A percentile compares a stretch with the other conserved stretches of the same genome.
These are phyloP conservation scores for Leuciscus idus DNA, from an alignment of 2,113 vertebrate species.

Conservation along the genomic window DNA sequence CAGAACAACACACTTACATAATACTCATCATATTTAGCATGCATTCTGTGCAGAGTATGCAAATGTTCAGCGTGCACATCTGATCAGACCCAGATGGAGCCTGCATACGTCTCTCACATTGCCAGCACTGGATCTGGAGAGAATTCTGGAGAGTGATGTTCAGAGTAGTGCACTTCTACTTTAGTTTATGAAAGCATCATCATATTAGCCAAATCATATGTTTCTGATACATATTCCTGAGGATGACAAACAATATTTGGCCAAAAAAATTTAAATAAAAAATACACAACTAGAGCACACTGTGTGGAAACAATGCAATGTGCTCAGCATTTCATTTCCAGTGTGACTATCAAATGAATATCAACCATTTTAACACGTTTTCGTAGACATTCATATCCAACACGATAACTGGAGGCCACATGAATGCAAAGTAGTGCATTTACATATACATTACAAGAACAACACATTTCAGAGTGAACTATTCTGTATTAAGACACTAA, in stretches of 20 bases:
- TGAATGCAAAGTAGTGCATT: too few relatives aligned
- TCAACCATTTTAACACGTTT: not conserved
- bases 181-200: not conserved
- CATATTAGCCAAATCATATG: not conserved
- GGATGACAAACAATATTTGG: not conserved
- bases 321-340: not conserved
- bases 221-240: not conserved
- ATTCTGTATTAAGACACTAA: too few relatives aligned
- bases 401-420: too few relatives aligned
- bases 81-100: not conserved
- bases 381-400: not conserved
- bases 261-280: not conserved
- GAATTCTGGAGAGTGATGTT: not conserved
- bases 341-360: not conserved
- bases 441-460: too few relatives aligned
- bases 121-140: not conserved
- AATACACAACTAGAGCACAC: not conserved
- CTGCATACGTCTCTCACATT: not conserved
- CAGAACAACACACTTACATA: not conserved
- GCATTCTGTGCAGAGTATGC: not conserved
- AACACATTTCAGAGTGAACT: too few relatives aligned
- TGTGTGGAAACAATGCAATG: not conserved
- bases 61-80: not conserved
- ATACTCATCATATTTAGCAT: not conserved
- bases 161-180: not conserved